These are phyloP conservation scores for Amphimallon solstitiale DNA, from an alignment of 2,888 invertebrate genomes.

Conservation along the genomic window DNA sequence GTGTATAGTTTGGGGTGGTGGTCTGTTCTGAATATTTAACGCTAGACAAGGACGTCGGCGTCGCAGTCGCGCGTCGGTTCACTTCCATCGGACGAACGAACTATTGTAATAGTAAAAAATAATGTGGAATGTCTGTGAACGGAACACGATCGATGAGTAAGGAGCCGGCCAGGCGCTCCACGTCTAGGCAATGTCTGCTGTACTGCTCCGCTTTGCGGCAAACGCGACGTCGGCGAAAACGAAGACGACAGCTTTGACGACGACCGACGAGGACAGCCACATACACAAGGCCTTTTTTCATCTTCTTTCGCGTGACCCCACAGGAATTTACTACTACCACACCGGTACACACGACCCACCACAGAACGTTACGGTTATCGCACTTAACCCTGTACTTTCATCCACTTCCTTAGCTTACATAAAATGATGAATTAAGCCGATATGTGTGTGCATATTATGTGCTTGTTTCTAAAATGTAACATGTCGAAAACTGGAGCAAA, in stretches of 20 bases:
- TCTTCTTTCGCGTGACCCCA: too few relatives aligned
- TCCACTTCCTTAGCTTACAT: too few relatives aligned
- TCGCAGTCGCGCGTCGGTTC: background rate
- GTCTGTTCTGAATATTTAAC: background rate
- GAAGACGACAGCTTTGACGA: background rate
- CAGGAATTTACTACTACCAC: too few relatives aligned
- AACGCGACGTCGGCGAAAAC: background rate
- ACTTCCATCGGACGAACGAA: slow-evolving; percentile 31
- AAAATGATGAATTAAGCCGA: too few relatives aligned
- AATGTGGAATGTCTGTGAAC: slow-evolving; percentile 55
- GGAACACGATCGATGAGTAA: slow-evolving; percentile 58
- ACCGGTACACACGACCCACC: background rate
- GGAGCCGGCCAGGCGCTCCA: slow-evolving; percentile 61
- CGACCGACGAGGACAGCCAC: background rate
- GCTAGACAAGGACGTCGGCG: background rate
- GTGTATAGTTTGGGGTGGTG: too few relatives aligned
- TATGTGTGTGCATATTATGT: too few relatives aligned
- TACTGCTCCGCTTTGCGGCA: slow-evolving; percentile 17
- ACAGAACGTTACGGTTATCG: background rate
- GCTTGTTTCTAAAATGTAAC: too few relatives aligned
- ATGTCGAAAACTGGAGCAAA: too few relatives aligned
- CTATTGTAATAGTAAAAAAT: slow-evolving; percentile 57
- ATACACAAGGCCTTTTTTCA: background rate
- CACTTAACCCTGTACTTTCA: background rate
- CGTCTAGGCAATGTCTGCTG: slow-evolving; percentile 42